These are phyloP conservation scores for Alfaro cultratus DNA, from an alignment of 2,797 vertebrate genomes.

Conservation along the genomic window DNA sequence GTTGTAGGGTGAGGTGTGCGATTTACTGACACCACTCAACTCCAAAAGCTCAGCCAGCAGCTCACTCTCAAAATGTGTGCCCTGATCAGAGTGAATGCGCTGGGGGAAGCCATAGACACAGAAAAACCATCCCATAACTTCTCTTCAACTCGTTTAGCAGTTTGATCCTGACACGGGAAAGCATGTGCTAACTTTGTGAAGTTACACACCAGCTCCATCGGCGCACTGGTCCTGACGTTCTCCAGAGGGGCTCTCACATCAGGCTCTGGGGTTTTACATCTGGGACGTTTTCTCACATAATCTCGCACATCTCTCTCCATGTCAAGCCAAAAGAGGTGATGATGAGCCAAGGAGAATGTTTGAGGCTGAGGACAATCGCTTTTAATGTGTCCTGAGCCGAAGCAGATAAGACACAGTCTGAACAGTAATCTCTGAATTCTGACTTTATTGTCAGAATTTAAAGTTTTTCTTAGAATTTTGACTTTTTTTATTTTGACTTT, in stretches of 20 bases:
- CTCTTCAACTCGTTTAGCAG: background rate
- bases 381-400: no score
- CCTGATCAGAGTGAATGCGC: background rate
- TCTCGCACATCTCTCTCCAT: no score
- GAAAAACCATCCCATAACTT: background rate
- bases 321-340: no score
- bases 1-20: background rate
- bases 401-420: no score
- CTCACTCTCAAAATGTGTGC: background rate
- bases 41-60: background rate
- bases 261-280: no score
- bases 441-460: no score
- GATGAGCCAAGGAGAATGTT: no score
- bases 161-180: background rate
- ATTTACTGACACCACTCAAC: background rate
- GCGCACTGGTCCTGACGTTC: background rate
- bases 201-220: background rate
- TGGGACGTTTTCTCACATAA: no score
- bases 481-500: no score
- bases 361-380: no score
- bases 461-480: no score
- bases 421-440: no score
- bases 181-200: slow-evolving; percentile 2
- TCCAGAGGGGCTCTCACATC: background rate
- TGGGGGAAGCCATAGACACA: slow-evolving; percentile 7